phyloP scores from a whole-genome alignment of 2,888 invertebrate genomes.

The Drosophila lacicola region DNA sequence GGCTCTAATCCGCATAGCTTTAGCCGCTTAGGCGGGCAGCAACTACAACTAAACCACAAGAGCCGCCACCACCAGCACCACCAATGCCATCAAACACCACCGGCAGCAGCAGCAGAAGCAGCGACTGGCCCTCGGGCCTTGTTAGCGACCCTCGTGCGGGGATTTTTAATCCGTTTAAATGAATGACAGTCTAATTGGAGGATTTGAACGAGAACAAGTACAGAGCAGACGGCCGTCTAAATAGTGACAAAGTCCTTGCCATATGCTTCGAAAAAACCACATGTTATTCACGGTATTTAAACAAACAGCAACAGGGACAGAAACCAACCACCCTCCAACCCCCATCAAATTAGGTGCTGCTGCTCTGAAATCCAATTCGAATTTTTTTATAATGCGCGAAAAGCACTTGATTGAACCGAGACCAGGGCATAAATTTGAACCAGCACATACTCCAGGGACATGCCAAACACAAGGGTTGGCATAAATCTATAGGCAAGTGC shows the following conservation, averaged over 20 bases:
- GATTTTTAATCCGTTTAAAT: conserved; percentile 84
- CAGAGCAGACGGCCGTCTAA: conserved; percentile 60
- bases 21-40: conserved; percentile 42
- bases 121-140: conserved; percentile 60
- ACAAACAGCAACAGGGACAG: conserved; percentile 76
- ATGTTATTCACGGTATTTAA: conserved; percentile 85
- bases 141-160: conserved; percentile 56
- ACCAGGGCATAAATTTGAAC: conserved; percentile 16
- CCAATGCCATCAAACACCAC: conserved; percentile 5
- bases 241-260: conserved; percentile 84
- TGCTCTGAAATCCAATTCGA: conserved; percentile 81
- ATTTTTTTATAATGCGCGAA: conserved; percentile 83
- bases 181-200: conserved; percentile 85
- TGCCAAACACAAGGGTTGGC: conserved; percentile 44
- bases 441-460: conserved; percentile 63
- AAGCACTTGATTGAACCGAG: conserved; percentile 76
- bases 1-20: conserved; percentile 67
- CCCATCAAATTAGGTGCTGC: conserved; percentile 71
- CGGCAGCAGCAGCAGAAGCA: conserved; percentile 2
- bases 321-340: conserved; percentile 64
- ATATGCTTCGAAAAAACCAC: conserved; percentile 85
- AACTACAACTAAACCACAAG: conserved; percentile 60
- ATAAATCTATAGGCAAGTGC: conserved; percentile 42
- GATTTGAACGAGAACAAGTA: conserved; percentile 72
- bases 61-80: conserved; percentile 45